Conservation (phyloP, 2,888 invertebrate genomes). For the Barypeithes pellucidus region DNA sequence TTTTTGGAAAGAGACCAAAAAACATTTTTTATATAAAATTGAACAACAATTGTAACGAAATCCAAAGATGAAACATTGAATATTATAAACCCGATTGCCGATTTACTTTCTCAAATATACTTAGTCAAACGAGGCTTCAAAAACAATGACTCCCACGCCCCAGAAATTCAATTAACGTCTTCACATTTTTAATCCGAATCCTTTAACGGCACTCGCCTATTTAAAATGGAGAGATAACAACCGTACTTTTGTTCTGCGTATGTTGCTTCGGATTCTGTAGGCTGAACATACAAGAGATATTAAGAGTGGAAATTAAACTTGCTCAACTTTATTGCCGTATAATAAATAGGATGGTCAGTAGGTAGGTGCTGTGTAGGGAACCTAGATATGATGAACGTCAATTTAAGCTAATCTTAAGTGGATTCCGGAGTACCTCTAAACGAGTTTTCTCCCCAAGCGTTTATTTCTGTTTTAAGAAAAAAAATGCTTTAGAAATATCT, state of each 20-base stretch:
- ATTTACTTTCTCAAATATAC: slow-evolving; percentile 10
- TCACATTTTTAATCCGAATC: slow-evolving; percentile 33
- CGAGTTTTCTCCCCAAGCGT: no score
- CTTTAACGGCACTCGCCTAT: slow-evolving; percentile 42
- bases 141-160: slow-evolving; percentile 43
- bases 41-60: no score
- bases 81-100: background rate
- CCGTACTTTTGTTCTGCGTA: slow-evolving; percentile 42
- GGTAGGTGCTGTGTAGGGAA: slow-evolving; percentile 25
- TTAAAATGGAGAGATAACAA: slow-evolving; percentile 46
- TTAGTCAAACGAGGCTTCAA: slow-evolving; percentile 10
- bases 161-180: slow-evolving; percentile 44
- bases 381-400: background rate
- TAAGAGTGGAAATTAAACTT: slow-evolving; percentile 36
- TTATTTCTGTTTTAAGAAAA: no score
- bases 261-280: slow-evolving; percentile 39
- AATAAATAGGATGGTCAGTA: slow-evolving; percentile 32
- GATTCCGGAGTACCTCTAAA: no score
- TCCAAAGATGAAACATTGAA: background rate
- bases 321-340: slow-evolving; percentile 22
- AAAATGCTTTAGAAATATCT: no score
- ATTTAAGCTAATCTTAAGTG: no score
- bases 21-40: no score
- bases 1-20: no score
- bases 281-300: slow-evolving; percentile 39